phyloP scores from a whole-genome alignment of 2,113 vertebrate species.

The Kobus ellipsiprymnus region DNA sequence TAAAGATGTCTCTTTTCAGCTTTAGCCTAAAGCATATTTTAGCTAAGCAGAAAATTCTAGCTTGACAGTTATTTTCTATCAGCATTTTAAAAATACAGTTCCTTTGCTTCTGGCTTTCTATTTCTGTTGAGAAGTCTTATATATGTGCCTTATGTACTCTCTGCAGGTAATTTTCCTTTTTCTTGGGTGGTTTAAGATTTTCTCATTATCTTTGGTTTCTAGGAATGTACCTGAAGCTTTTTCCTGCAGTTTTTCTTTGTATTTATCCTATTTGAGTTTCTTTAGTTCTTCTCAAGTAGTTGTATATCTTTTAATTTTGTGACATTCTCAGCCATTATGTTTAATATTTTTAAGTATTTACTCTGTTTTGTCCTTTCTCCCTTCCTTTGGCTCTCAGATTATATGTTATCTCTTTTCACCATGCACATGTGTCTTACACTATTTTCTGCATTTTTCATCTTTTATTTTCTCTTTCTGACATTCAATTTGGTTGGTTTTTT shows the following conservation, averaged over 20 bases:
- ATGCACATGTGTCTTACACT: background rate
- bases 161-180: background rate
- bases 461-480: background rate
- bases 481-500: background rate
- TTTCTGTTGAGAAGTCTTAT: background rate
- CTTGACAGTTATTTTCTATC: background rate
- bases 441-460: background rate
- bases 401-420: background rate
- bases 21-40: background rate
- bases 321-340: background rate
- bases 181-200: background rate
- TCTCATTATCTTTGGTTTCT: background rate
- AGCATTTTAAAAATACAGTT: background rate
- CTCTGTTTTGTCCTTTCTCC: background rate
- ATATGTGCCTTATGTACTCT: background rate
- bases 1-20: background rate
- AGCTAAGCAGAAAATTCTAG: background rate
- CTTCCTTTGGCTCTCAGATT: background rate
- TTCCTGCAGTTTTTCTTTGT: background rate
- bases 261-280: background rate
- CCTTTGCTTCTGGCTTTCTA: background rate
- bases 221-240: background rate
- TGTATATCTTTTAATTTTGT: background rate
- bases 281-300: background rate
- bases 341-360: background rate